Base-by-base conservation (phyloP, 2,113 vertebrate species). In the Tetrax tetrax region DNA sequence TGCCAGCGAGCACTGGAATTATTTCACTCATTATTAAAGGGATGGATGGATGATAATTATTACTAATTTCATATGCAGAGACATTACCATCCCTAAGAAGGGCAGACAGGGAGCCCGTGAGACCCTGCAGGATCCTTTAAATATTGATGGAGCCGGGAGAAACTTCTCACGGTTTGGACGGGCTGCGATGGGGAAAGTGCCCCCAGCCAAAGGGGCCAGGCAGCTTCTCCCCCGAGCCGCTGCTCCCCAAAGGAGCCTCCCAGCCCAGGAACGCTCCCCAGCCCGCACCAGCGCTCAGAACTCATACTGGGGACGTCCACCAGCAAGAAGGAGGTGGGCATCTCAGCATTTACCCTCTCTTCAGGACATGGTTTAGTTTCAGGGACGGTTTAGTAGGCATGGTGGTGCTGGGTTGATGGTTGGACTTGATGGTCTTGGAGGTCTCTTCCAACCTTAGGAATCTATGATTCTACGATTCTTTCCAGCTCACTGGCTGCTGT, bases 41-140 rank as follows among this genome's bases (percentile, higher is more conserved):
- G 50, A 91, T 90, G 90, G 90, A 75, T 54, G n/a, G 88, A 53
- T 87, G 33, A 37, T 66, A 91, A 93, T 95, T 85, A 75, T 71
- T 76, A 80, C 69, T 94, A 63, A 96, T 95, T 96, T 87, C 83
- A 78, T 60, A 96, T 96, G 95, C 83, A n/a, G n/a, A 93, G 72
- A 80, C 91, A 94, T 95, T 90, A 91, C 64, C 64, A n/a, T 70
- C 78, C 81, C 31, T 74, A 16, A 11, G 65, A 76, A 87, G 23
- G 54, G 38, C 5, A 82, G 88, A 65, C 21, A 61, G 50, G 85
- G 63, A 93, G 66, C 51, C 31, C 53, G 68, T 83, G 75, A 79
- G 47, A 87, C 75, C 90, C 63, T 29, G 81, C n/a, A 35, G 79
- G 84, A 85, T 18, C 24, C 63, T 89, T 95, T 89, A 93, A 95